These are phyloP conservation scores for Petrocephalus schoutedeni DNA, from an alignment of 2,797 vertebrate genomes.

Conservation along the genomic window DNA sequence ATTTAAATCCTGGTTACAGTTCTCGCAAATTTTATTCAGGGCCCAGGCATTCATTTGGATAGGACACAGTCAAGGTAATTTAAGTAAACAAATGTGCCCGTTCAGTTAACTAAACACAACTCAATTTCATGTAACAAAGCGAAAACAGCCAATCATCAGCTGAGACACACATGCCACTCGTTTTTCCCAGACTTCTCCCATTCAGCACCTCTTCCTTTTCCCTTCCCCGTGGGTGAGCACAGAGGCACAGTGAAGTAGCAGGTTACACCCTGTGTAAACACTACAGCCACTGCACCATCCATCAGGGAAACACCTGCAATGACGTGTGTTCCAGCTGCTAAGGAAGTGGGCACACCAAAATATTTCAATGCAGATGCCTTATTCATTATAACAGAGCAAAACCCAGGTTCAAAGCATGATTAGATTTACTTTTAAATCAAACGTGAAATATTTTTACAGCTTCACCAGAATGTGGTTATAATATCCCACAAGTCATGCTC, in stretches of 20 bases:
- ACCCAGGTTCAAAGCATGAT: neutral
- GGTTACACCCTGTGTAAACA: slow-evolving; percentile 67
- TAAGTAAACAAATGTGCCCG: slow-evolving; percentile 28
- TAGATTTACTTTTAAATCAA: neutral
- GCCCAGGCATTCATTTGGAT: slow-evolving; percentile 28
- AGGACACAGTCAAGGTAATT: slow-evolving; percentile 50
- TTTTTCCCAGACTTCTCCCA: neutral
- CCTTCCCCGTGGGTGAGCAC: slow-evolving; percentile 28
- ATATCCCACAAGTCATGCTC: neutral
- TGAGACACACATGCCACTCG: neutral
- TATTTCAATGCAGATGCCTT: neutral
- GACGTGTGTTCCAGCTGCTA: neutral
- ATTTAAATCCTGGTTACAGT: slow-evolving; percentile 33
- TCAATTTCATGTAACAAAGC: neutral
- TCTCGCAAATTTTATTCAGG: slow-evolving; percentile 49
- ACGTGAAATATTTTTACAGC: neutral
- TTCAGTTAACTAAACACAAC: slow-evolving; percentile 38
- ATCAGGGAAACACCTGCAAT: neutral
- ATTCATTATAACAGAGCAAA: neutral
- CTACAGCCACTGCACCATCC: slow-evolving; percentile 58
- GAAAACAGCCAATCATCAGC: neutral
- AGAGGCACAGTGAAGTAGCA: slow-evolving; percentile 53
- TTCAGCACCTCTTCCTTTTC: neutral
- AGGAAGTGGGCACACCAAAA: neutral
- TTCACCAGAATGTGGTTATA: neutral